phyloP scores from a whole-genome alignment of 1,140 invertebrate species.

The Triops longicaudatus region DNA sequence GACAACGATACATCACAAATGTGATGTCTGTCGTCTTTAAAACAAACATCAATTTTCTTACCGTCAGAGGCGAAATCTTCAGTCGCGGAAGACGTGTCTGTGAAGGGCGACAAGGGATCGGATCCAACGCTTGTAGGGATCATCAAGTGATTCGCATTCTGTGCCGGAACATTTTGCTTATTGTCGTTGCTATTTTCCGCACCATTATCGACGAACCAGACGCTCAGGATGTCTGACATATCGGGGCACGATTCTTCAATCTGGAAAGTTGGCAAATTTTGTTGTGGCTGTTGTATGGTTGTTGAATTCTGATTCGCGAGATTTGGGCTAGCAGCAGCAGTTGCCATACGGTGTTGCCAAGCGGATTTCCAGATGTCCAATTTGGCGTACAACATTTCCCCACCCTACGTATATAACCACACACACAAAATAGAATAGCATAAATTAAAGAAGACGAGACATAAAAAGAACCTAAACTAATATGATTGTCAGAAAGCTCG shows the following conservation, averaged over 20 bases:
- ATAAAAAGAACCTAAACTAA: no score
- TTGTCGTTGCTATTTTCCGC: not conserved
- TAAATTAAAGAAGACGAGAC: not conserved
- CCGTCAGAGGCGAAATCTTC: conserved; percentile 23
- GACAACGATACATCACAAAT: not conserved
- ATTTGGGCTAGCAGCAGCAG: conserved; percentile 27
- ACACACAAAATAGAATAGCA: conserved; percentile 25
- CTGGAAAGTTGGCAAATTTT: conserved; percentile 27
- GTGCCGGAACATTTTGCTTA: not conserved
- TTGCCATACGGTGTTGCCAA: conserved; percentile 35
- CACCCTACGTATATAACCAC: conserved; percentile 50
- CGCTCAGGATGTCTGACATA: conserved; percentile 32
- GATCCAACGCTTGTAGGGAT: conserved; percentile 22
- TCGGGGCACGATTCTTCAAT: conserved; percentile 34
- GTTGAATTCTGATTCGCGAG: conserved; percentile 32
- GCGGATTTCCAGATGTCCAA: conserved; percentile 87
- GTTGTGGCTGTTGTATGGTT: conserved; percentile 37
- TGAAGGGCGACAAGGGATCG: conserved; percentile 18
- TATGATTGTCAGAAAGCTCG: no score
- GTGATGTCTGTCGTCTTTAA: no score
- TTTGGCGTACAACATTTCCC: conserved; percentile 74
- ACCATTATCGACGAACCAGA: conserved; percentile 22
- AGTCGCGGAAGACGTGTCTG: conserved; percentile 26
- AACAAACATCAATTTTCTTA: not conserved
- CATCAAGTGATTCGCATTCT: not conserved